These are phyloP conservation scores for Passer domesticus DNA, from an alignment of 2,113 vertebrate genomes.

Conservation along the genomic window DNA sequence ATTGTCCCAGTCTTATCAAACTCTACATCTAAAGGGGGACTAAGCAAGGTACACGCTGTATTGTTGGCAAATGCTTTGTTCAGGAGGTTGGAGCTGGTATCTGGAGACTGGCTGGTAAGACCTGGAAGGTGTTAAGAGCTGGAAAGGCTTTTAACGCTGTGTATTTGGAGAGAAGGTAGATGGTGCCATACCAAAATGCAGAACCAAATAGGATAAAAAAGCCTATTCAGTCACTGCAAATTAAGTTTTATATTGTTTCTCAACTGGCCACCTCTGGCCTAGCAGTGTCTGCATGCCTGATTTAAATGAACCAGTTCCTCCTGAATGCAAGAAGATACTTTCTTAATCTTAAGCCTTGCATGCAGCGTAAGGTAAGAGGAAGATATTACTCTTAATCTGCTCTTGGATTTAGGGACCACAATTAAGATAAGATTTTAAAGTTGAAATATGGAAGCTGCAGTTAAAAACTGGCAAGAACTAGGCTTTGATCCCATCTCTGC, in stretches of 20 bases:
- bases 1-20: accelerated
- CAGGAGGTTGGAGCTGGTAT: not conserved
- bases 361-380: not conserved
- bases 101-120: not conserved
- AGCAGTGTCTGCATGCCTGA: not conserved
- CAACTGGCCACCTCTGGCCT: not conserved
- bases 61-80: not conserved
- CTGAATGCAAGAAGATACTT: not conserved
- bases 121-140: not conserved
- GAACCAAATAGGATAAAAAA: not conserved
- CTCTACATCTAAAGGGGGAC: not conserved
- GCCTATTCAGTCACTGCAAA: not conserved
- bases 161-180: not conserved
- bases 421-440: not conserved
- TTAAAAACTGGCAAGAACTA: not conserved
- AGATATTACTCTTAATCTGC: not conserved
- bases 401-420: not conserved
- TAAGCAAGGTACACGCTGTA: not conserved
- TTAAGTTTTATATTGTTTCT: not conserved
- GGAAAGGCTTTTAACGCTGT: not conserved
- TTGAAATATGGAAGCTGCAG: not conserved
- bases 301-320: not conserved
- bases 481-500: not conserved
- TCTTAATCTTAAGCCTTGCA: not conserved
- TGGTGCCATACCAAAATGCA: not conserved